A percentile compares a stretch with the other conserved stretches of the same genome.
Evolutionary conservation across 2,113 vertebrate species (phyloP).

Genomic region (Ctenomys sociabilis): DNA sequence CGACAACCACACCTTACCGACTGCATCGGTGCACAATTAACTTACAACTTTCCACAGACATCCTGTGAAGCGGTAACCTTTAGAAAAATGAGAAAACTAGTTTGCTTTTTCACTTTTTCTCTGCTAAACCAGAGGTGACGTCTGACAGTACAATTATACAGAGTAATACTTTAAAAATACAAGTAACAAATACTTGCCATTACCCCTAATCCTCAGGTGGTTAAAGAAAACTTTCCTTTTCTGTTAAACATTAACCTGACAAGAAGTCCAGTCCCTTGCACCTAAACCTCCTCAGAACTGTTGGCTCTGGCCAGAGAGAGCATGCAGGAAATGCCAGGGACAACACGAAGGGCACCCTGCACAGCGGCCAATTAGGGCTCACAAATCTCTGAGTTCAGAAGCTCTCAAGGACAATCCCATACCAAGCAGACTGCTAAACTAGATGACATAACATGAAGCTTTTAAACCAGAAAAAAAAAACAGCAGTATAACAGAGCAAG

Average conservation of each 20-base stretch:
- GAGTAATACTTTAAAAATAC: neutral
- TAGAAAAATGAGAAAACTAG: neutral
- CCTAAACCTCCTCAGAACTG: neutral
- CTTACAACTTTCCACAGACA: neutral
- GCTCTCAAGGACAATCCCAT: neutral
- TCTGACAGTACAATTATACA: neutral
- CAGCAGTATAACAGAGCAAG: accelerated
- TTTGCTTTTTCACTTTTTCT: neutral
- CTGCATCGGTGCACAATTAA: neutral
- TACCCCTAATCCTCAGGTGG: neutral
- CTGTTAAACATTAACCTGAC: slow-evolving; percentile 1
- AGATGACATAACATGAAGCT: no score
- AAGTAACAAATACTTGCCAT: neutral
- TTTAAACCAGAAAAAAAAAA: no score
- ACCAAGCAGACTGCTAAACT: neutral
- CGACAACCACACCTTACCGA: neutral
- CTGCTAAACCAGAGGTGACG: neutral
- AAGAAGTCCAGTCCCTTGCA: neutral
- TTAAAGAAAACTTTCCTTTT: slow-evolving; percentile 15
- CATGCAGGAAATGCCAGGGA: neutral
- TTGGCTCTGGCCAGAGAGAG: neutral
- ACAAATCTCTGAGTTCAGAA: neutral
- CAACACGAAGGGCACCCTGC: neutral
- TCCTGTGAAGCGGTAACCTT: neutral
- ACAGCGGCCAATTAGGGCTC: neutral